Percentiles rank a stretch among this genome's conserved stretches.
Evolutionary conservation across 2,888 invertebrate genomes (phyloP).

Genomic region (Trilocha varians): DNA sequence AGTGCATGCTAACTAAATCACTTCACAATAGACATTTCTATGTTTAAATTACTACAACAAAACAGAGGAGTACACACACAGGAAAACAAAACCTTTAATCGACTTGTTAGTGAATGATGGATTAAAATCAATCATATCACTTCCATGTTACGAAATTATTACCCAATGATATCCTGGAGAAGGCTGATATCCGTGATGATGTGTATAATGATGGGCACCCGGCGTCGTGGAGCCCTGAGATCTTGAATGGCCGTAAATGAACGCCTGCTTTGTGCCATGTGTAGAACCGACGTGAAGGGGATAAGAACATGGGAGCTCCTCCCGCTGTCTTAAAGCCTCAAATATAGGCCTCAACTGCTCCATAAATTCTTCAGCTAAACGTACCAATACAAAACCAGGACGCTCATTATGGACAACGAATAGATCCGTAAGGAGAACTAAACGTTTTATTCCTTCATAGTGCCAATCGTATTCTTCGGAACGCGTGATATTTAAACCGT

Average conservation of each 20-base stretch:
- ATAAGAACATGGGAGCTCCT: slow-evolving; percentile 92
- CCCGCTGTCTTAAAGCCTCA: slow-evolving; percentile 92
- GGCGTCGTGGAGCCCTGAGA: slow-evolving; percentile 76
- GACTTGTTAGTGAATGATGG: slow-evolving; percentile 32
- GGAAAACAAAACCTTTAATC: slow-evolving; percentile 33
- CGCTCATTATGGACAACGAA: slow-evolving; percentile 51
- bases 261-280: slow-evolving; percentile 74
- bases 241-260: slow-evolving; percentile 76
- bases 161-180: slow-evolving; percentile 85
- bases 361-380: slow-evolving; percentile 93
- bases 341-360: slow-evolving; percentile 96
- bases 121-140: slow-evolving; percentile 37
- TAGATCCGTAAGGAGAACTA: slow-evolving; percentile 31
- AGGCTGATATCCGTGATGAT: slow-evolving; percentile 80
- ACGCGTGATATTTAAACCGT: slow-evolving; percentile 38
- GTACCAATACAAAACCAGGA: slow-evolving; percentile 65
- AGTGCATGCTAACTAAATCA: slow-evolving; percentile 49
- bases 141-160: slow-evolving; percentile 65
- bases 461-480: slow-evolving; percentile 63
- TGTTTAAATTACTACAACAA: slow-evolving; percentile 26
- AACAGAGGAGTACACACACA: slow-evolving; percentile 26
- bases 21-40: slow-evolving; percentile 30
- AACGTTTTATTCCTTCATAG: slow-evolving; percentile 54
- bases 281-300: slow-evolving; percentile 88
- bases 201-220: slow-evolving; percentile 76